These are phyloP conservation scores for Lasioglossum villosulum DNA, from an alignment of 2,888 invertebrate species.

Conservation along the genomic window DNA sequence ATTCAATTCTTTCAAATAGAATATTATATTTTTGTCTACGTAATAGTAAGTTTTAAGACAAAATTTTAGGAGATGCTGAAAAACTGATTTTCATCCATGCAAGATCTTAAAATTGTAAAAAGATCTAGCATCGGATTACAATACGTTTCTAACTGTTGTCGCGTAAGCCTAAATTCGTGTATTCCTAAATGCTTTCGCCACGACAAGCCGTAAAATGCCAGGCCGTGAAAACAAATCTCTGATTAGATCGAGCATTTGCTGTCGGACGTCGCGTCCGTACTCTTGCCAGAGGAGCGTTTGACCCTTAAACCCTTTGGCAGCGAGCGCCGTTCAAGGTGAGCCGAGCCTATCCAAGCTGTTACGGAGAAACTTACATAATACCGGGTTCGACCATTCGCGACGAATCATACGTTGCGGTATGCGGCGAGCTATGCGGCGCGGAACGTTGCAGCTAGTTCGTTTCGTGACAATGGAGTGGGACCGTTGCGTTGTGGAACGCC, in stretches of 20 bases:
- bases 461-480: constrained; percentile 51
- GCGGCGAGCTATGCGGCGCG: constrained; percentile 43
- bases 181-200: not conserved
- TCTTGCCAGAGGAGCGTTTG: constrained; percentile 51
- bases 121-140: not conserved
- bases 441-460: constrained; percentile 38
- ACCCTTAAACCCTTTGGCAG: constrained; percentile 62
- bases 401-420: constrained; percentile 63
- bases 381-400: constrained; percentile 69
- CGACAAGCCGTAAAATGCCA: not conserved
- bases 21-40: too few species aligned
- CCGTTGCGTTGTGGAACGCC: constrained; percentile 28
- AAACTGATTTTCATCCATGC: not conserved
- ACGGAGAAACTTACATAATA: constrained; percentile 75
- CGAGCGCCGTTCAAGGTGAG: constrained; percentile 64
- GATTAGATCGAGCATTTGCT: constrained; percentile 19
- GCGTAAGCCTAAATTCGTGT: not conserved
- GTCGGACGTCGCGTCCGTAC: constrained; percentile 14
- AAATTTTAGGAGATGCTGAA: too few species aligned
- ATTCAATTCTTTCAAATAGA: too few species aligned
- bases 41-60: too few species aligned
- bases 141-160: not conserved
- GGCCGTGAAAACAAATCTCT: not conserved
- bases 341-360: constrained; percentile 73
- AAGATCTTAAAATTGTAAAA: not conserved